Conservation (phyloP, 2,888 invertebrate species). For the Apodemia zela region DNA sequence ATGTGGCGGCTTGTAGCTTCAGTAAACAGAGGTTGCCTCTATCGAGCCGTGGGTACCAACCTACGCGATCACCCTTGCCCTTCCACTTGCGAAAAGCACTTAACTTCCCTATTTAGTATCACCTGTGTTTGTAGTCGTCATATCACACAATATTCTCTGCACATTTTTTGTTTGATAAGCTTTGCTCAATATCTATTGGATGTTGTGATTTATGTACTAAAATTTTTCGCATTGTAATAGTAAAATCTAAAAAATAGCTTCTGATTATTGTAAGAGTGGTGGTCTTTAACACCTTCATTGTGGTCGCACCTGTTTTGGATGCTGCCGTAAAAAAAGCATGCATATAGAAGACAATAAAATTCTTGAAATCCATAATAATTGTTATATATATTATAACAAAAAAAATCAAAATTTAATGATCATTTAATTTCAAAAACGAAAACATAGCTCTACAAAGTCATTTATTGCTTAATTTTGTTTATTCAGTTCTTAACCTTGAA, state of each 20-base stretch:
- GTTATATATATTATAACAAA: not conserved
- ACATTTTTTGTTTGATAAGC: slow-evolving; percentile 55
- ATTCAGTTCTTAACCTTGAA: not conserved
- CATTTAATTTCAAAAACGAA: not conserved
- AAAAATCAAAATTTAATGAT: not conserved
- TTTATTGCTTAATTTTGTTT: not conserved
- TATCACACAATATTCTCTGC: slow-evolving; percentile 52
- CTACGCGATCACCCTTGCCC: slow-evolving; percentile 55
- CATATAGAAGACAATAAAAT: slow-evolving; percentile 11
- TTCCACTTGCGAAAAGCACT: slow-evolving; percentile 54
- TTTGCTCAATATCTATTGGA: slow-evolving; percentile 59
- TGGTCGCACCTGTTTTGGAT: slow-evolving; percentile 13
- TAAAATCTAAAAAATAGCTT: slow-evolving; percentile 15
- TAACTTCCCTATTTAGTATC: slow-evolving; percentile 55
- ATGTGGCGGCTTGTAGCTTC: slow-evolving; percentile 68
- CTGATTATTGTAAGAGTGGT: slow-evolving; percentile 19
- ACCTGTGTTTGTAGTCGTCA: slow-evolving; percentile 48
- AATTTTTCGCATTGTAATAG: slow-evolving; percentile 15
- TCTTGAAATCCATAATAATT: slow-evolving; percentile 4
- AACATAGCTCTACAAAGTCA: not conserved
- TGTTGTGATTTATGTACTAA: slow-evolving; percentile 45
- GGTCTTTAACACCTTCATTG: slow-evolving; percentile 2
- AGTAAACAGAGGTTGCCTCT: slow-evolving; percentile 53
- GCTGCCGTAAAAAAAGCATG: slow-evolving; percentile 17
- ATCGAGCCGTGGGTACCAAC: slow-evolving; percentile 80